Percentiles rank a stretch among this genome's conserved stretches.
phyloP scores from a whole-genome alignment of 2,888 invertebrate genomes.

The Gastrophysa polygoni region DNA sequence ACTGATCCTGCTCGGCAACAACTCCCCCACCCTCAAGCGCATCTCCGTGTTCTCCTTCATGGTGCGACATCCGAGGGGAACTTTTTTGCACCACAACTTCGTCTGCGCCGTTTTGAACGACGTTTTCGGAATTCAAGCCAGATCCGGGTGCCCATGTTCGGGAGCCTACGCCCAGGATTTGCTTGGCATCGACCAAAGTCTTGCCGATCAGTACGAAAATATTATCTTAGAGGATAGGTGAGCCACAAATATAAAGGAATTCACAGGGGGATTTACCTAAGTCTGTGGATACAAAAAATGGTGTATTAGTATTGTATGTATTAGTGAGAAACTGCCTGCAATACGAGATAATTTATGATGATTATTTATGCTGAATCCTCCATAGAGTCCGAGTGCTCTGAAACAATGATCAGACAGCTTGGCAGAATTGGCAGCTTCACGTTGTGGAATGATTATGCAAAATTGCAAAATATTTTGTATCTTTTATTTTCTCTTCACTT shows the following conservation, averaged over 20 bases:
- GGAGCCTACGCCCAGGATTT: slow-evolving; percentile 85
- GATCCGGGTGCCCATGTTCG: slow-evolving; percentile 81
- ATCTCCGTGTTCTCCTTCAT: slow-evolving; percentile 87
- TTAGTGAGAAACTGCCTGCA: too few relatives aligned
- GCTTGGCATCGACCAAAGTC: slow-evolving; percentile 79
- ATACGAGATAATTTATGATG: too few relatives aligned
- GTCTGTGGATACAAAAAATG: too few relatives aligned
- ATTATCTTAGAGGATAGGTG: slow-evolving; percentile 69
- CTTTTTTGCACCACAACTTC: slow-evolving; percentile 88
- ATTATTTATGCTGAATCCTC: too few relatives aligned
- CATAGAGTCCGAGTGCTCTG: too few relatives aligned
- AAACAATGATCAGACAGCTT: too few relatives aligned
- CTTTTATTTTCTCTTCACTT: too few relatives aligned
- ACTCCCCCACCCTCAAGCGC: slow-evolving; percentile 68
- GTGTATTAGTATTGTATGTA: too few relatives aligned
- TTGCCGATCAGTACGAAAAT: slow-evolving; percentile 77
- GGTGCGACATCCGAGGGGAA: slow-evolving; percentile 79
- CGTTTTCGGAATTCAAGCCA: slow-evolving; percentile 87
- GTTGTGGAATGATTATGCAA: too few relatives aligned
- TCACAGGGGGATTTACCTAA: not conserved
- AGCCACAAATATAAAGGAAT: slow-evolving; percentile 3
- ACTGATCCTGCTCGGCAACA: slow-evolving; percentile 77
- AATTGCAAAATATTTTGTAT: too few relatives aligned
- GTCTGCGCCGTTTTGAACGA: slow-evolving; percentile 87
- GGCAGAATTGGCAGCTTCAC: too few relatives aligned